Evolutionary conservation across 2,113 vertebrate species (phyloP).

Genomic region (Morone chrysops): DNA sequence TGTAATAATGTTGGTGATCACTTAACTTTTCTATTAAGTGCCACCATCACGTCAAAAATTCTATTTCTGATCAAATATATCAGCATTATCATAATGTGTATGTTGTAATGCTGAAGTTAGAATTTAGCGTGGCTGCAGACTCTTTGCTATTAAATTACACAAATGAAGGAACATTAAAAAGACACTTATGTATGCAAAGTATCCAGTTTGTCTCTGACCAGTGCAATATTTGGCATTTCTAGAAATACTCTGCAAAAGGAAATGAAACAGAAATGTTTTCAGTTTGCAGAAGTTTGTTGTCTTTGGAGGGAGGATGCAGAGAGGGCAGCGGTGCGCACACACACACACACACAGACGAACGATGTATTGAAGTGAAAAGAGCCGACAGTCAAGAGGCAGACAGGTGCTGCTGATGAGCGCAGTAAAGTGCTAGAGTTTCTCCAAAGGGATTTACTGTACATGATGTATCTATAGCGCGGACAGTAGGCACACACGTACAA

Average conservation of each 20-base stretch:
- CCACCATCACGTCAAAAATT: too few relatives aligned
- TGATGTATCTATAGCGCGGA: constrained; percentile 42
- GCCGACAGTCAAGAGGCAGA: constrained; percentile 14
- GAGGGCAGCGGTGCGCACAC: neutral
- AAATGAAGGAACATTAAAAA: neutral
- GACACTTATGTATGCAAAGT: neutral
- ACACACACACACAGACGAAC: neutral
- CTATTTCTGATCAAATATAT: neutral
- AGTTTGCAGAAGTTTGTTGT: constrained; percentile 37
- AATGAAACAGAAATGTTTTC: constrained; percentile 17
- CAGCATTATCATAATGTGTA: neutral
- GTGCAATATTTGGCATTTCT: neutral
- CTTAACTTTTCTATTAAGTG: too few relatives aligned
- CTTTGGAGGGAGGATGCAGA: neutral
- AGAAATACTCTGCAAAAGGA: constrained; percentile 8
- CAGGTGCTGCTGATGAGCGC: constrained; percentile 40
- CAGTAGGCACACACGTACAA: constrained; percentile 1
- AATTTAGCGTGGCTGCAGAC: neutral
- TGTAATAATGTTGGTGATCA: too few relatives aligned
- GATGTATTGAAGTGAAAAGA: constrained; percentile 41
- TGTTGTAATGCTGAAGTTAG: neutral
- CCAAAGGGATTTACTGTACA: constrained; percentile 34
- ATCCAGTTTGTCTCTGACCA: neutral
- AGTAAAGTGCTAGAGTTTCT: constrained; percentile 44
- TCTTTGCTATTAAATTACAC: neutral